A percentile compares a stretch with the other conserved stretches of the same genome.
Evolutionary conservation across 2,113 vertebrate genomes (phyloP).

Genomic region (Suricata suricatta): DNA sequence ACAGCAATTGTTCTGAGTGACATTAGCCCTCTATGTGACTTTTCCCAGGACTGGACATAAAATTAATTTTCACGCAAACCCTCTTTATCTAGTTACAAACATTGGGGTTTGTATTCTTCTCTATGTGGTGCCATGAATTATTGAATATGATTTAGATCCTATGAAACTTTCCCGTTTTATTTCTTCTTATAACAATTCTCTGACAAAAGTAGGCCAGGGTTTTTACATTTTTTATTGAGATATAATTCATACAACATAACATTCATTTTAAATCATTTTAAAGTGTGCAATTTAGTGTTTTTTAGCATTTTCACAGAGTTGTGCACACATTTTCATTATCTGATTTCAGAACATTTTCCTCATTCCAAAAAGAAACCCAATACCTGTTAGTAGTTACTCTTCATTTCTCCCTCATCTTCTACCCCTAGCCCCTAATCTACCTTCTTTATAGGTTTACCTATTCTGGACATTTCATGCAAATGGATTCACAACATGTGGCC

Average conservation of each 20-base stretch:
- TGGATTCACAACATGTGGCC: neutral
- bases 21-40: neutral
- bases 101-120: neutral
- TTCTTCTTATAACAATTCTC: neutral
- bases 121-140: neutral
- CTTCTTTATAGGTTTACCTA: neutral
- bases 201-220: neutral
- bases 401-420: neutral
- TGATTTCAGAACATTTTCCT: neutral
- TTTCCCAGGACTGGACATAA: neutral
- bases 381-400: neutral
- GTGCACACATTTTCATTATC: neutral
- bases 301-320: neutral
- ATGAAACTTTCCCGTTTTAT: neutral
- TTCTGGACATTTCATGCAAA: neutral
- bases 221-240: neutral
- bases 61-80: neutral
- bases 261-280: neutral
- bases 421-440: neutral
- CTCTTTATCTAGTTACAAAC: neutral
- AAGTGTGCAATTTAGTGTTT: neutral
- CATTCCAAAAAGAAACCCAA: neutral
- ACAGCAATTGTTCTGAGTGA: neutral
- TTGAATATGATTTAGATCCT: neutral
- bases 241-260: slow-evolving; percentile 15